Base-by-base conservation (phyloP, 2,113 vertebrate genomes). In the Vidua chalybeata region DNA sequence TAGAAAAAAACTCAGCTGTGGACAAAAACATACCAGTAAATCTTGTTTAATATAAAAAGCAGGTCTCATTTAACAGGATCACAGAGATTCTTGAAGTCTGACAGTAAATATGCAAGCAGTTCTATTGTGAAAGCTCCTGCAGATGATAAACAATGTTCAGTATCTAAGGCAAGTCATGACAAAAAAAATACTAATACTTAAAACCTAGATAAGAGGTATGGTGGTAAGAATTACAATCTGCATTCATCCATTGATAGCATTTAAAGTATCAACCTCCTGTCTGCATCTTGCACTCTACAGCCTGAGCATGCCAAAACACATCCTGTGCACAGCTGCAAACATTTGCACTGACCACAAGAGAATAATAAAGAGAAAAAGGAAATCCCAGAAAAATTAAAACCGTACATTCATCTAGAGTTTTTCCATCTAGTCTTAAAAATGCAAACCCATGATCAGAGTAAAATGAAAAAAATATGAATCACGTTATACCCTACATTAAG, bases 251-350 rank as follows among this genome's bases (percentile, higher is more conserved):
- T 2, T 46, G 72, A 81, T 45, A 94, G 39, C 28, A 81, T 71
- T 71, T 87, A 31, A 80, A 90, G 23, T 33, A 85, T 30, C 85
- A 91, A 84, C 73, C 73, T 84, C 69, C 69, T 63, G 76, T 59
- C 75, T 88, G 72, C 79, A 49, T 89, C 96, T 91, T 78, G 62
- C 41, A 84, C 76, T 61, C 74, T 41, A 45, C 37, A 94, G 88
- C 59, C 24, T 9, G 12, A 90, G 43, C 9, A 81, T 10, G 39
- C 12, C 83, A 81, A 82, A 94, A 92, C 64, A 72, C 76, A 90
- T 62, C 89, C 89, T 74, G 95, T n/a, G n/a, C 76, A 92, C 93
- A 96, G 90, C 90, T 96, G 92, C 80, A 81, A 93, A 77, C 63
- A 84, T 31, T 56, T 74, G 48, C 37, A 93, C 72, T 59, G 72